A percentile compares a stretch with the other conserved stretches of the same genome.
These are phyloP conservation scores for Phocoena phocoena DNA, from an alignment of 2,113 vertebrate genomes.

Conservation along the genomic window DNA sequence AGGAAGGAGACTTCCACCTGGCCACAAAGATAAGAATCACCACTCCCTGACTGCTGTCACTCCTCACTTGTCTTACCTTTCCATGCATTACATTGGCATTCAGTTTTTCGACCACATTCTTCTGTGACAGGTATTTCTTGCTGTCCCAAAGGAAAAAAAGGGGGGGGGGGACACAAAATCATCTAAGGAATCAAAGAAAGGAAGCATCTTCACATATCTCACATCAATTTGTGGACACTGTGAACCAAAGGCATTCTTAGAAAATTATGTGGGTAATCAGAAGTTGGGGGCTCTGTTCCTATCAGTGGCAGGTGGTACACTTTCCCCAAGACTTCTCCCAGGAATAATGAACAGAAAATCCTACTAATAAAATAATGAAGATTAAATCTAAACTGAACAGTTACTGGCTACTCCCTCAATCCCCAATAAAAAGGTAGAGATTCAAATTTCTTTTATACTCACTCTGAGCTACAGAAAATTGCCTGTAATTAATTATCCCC, in stretches of 20 bases:
- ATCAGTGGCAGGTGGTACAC: not conserved
- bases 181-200: conserved; percentile 26
- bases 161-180: not conserved
- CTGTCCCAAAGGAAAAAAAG: conserved; percentile 81
- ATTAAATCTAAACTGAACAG: not conserved
- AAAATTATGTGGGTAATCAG: not conserved
- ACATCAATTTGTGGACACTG: not conserved
- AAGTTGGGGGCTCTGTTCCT: not conserved
- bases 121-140: conserved; percentile 98
- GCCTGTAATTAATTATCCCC: not conserved
- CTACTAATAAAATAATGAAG: not conserved
- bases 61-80: conserved; percentile 87
- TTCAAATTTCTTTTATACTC: not conserved
- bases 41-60: not conserved
- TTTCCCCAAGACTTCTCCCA: not conserved
- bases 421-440: not conserved
- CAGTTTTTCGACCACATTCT: conserved; percentile 99
- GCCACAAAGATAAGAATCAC: not conserved
- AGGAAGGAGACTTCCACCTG: not conserved
- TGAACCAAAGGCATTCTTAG: conserved; percentile 10
- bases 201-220: not conserved
- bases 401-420: not conserved
- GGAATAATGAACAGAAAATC: not conserved
- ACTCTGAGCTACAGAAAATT: not conserved
- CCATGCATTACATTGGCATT: conserved; percentile 96